phyloP scores from a whole-genome alignment of 2,888 invertebrate species.

The Polyommatus iphigenia region DNA sequence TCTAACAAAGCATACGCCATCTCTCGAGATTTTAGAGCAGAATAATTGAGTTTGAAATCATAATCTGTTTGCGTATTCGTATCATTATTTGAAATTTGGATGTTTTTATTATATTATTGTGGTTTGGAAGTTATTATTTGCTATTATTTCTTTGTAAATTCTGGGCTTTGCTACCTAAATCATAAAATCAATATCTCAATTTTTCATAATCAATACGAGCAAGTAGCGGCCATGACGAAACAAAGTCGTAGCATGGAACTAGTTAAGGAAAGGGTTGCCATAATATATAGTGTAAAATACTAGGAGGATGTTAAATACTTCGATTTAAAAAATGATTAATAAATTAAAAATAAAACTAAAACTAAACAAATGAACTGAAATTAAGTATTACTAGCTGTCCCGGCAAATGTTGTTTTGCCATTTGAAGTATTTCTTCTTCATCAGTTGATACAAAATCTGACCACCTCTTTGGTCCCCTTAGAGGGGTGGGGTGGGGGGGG shows the following conservation, averaged over 20 bases:
- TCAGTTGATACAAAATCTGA: too few species aligned
- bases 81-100: not conserved
- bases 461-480: too few species aligned
- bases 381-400: too few species aligned
- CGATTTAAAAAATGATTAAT: not conserved
- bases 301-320: too few species aligned
- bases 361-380: not conserved
- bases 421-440: too few species aligned
- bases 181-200: not conserved
- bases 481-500: too few species aligned
- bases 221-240: not conserved
- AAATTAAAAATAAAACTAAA: not conserved
- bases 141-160: not conserved
- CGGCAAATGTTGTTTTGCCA: too few species aligned
- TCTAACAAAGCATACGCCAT: not conserved
- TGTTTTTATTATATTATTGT: not conserved
- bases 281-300: not conserved
- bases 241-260: not conserved
- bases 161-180: not conserved
- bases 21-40: not conserved
- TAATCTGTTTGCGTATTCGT: not conserved
- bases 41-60: not conserved
- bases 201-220: not conserved
- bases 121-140: not conserved
- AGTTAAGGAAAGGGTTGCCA: not conserved